Conservation (phyloP, 2,797 vertebrate species). For the Clarias pachynema region DNA sequence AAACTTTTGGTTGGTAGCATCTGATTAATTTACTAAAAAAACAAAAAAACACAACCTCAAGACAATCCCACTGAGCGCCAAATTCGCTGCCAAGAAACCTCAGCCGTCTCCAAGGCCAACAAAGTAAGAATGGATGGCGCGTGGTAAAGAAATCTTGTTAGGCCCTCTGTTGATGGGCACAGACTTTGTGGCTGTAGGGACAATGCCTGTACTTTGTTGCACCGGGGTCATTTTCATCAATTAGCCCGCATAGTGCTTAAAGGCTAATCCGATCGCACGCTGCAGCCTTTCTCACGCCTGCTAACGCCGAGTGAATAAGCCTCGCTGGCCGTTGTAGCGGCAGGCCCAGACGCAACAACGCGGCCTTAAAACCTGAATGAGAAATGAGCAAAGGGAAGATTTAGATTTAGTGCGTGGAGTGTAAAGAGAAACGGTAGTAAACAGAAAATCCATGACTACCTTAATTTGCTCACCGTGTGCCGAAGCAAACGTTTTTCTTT, state of each 20-base stretch:
- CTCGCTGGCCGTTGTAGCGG: slow-evolving; percentile 60
- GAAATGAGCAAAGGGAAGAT: slow-evolving; percentile 42
- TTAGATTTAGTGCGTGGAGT: neutral
- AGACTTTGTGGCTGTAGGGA: slow-evolving; percentile 68
- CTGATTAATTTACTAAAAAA: slow-evolving; percentile 56
- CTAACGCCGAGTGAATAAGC: slow-evolving; percentile 65
- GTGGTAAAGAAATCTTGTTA: slow-evolving; percentile 76
- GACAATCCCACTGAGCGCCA: slow-evolving; percentile 27
- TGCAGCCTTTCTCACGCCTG: slow-evolving; percentile 72
- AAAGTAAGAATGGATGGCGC: slow-evolving; percentile 71
- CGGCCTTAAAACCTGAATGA: slow-evolving; percentile 46
- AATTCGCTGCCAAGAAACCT: slow-evolving; percentile 54
- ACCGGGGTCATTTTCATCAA: slow-evolving; percentile 77
- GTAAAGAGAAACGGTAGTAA: neutral
- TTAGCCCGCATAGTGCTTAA: slow-evolving; percentile 71
- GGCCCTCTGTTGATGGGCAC: slow-evolving; percentile 67
- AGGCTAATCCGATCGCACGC: slow-evolving; percentile 74
- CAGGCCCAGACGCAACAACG: slow-evolving; percentile 63
- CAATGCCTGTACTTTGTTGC: slow-evolving; percentile 69
- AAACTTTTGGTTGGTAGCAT: slow-evolving; percentile 48
- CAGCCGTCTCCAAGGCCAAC: slow-evolving; percentile 64
- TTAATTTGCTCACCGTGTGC: neutral
- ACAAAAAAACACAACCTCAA: neutral
- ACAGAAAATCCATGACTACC: slow-evolving; percentile 6
- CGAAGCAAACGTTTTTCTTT: neutral